Base-by-base conservation (phyloP, 2,888 invertebrate species). In the Taphrorychus bicolor region DNA sequence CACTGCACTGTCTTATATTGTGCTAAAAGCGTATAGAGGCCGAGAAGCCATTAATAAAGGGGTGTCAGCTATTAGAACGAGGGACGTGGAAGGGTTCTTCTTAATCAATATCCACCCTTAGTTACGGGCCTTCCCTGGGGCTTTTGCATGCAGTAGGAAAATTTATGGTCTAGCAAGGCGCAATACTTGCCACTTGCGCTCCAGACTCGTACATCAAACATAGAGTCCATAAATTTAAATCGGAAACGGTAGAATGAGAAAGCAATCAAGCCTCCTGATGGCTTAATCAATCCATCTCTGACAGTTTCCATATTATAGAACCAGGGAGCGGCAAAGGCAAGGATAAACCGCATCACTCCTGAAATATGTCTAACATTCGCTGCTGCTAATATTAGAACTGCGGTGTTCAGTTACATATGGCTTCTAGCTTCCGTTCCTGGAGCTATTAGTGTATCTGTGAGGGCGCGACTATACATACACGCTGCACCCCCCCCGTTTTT, bases 341-440 rank as follows among this genome's bases (percentile, higher is more conserved):
- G 56, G 57, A 61, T 61, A 70, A 70, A 73, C 73, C 73, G 66
- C 70, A 71, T 23, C 66, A 58, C 70, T 71, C 70, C 73, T 73
- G 71, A 75, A 74, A 73, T 74, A 74, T 74, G 74, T 75, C 73
- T 73, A 74, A 71, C 66, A 73, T 74, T 74, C 72, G 72, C 73
- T 68, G 54, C 49, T 63, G 71, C 72, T 72, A 74, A 74, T 76
- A 77, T 76, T 77, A 77, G 75, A 75, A 73, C 72, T 74, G 74
- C 71, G 72, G 76, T 74, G 73, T 76, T 73, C 73, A 70, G 72
- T 76, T 75, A 73, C 75, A 73, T 73, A 73, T 32, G 32, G 73
- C 72, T 73, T 71, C 69, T 74, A 74, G 76, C 74, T 76, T 76
- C 75, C 73, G 73, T 59, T 64, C 17, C 23, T 48, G 16, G 48